A percentile compares a stretch with the other conserved stretches of the same genome.
Conservation (phyloP, 2,113 vertebrate genomes). For the Procavia capensis region DNA sequence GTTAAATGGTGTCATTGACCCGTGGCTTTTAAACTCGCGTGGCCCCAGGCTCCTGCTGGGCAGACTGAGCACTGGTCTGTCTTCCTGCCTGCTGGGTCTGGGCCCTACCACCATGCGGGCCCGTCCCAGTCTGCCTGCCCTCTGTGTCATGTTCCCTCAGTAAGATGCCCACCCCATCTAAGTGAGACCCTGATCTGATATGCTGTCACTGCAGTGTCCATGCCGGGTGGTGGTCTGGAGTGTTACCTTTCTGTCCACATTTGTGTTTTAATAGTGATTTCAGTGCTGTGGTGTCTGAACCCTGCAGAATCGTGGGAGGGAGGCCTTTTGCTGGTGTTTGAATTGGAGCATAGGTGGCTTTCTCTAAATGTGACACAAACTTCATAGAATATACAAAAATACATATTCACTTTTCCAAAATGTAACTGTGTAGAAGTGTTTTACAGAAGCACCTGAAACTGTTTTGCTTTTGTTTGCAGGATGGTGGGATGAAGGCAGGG, state of each 20-base stretch:
- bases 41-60: neutral
- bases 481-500: slow-evolving; percentile 92
- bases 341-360: slow-evolving; percentile 24
- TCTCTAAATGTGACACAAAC: slow-evolving; percentile 46
- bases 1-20: neutral
- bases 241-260: neutral
- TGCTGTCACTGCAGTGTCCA: neutral
- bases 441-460: neutral
- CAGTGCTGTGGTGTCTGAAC: neutral
- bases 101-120: neutral
- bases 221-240: neutral
- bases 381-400: neutral
- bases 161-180: neutral
- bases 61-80: neutral
- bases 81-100: neutral
- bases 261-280: slow-evolving; percentile 8
- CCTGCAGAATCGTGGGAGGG: neutral
- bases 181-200: neutral
- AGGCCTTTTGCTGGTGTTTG: slow-evolving; percentile 55
- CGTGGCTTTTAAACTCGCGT: neutral
- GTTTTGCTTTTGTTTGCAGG: slow-evolving; percentile 78
- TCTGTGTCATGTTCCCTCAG: neutral
- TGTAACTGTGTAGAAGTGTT: neutral
- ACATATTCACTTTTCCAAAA: neutral
- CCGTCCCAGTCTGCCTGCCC: neutral